Percentiles rank a stretch among this genome's conserved stretches.
These are phyloP conservation scores for Drosophila greeni DNA, from an alignment of 2,888 invertebrate genomes.

Conservation along the genomic window DNA sequence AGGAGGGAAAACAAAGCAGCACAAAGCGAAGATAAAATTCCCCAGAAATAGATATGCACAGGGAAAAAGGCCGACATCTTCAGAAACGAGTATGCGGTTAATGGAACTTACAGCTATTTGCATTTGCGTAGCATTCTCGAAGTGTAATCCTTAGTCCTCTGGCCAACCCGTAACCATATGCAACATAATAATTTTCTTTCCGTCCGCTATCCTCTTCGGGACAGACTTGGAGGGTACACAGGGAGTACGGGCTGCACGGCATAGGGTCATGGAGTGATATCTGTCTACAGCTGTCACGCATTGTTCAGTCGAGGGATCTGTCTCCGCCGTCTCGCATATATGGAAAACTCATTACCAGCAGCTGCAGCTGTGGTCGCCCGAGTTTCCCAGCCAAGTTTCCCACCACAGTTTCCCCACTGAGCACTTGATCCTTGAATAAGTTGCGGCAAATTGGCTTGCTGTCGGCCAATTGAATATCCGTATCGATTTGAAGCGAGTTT, in stretches of 20 bases:
- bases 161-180: conserved; percentile 21
- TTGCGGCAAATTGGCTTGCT: conserved; percentile 35
- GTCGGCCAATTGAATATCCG: conserved; percentile 45
- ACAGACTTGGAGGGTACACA: background rate
- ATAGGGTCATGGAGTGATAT: conserved; percentile 24
- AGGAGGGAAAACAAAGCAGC: conserved; percentile 14
- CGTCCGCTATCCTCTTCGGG: conserved; percentile 11
- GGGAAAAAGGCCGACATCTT: background rate
- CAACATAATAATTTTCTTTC: conserved; percentile 28
- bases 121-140: background rate
- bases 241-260: background rate
- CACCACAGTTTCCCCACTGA: background rate
- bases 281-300: conserved; percentile 45
- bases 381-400: conserved; percentile 4
- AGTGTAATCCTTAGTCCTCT: conserved; percentile 4
- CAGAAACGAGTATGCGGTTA: background rate
- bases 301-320: conserved; percentile 24
- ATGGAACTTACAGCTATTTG: background rate
- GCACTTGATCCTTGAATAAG: conserved; percentile 34
- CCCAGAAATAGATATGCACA: conserved; percentile 2
- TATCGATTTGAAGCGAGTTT: conserved; percentile 53
- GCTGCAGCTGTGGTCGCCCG: conserved; percentile 14
- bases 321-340: conserved; percentile 24
- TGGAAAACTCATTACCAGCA: conserved; percentile 43
- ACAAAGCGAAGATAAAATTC: conserved; percentile 31